Evolutionary conservation across 2,113 vertebrate genomes (phyloP).

Genomic region (Boleophthalmus pectinirostris): DNA sequence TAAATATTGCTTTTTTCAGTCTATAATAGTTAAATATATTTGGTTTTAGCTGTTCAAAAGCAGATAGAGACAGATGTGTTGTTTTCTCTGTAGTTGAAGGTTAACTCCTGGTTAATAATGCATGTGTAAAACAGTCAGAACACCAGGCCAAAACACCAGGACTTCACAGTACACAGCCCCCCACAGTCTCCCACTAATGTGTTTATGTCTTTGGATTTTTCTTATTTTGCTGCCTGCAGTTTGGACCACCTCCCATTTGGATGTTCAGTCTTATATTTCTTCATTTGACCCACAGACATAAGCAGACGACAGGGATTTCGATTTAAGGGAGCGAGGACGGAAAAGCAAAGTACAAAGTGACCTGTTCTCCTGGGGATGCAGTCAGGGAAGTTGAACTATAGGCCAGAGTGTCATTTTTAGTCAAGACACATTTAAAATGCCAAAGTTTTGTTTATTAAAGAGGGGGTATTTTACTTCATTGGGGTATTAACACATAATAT

Average conservation of each 20-base stretch:
- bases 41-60: no score
- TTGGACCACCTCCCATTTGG: not conserved
- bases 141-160: constrained; percentile 27
- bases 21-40: no score
- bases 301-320: constrained; percentile 8
- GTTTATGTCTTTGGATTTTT: not conserved
- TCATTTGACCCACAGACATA: not conserved
- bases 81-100: constrained; percentile 46
- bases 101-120: constrained; percentile 55
- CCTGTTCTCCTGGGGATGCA: not conserved
- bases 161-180: constrained; percentile 10
- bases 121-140: constrained; percentile 32
- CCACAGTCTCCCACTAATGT: not conserved
- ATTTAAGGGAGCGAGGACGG: not conserved
- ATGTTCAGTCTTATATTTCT: not conserved
- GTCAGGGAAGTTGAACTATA: not conserved
- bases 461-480: no score
- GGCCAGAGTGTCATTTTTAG: not conserved
- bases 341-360: not conserved
- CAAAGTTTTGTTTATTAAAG: not conserved
- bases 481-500: no score
- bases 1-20: no score
- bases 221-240: not conserved
- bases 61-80: constrained; percentile 26
- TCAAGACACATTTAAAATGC: not conserved